Conservation (phyloP, 2,797 vertebrate species). For the Poeciliopsis gracilis region DNA sequence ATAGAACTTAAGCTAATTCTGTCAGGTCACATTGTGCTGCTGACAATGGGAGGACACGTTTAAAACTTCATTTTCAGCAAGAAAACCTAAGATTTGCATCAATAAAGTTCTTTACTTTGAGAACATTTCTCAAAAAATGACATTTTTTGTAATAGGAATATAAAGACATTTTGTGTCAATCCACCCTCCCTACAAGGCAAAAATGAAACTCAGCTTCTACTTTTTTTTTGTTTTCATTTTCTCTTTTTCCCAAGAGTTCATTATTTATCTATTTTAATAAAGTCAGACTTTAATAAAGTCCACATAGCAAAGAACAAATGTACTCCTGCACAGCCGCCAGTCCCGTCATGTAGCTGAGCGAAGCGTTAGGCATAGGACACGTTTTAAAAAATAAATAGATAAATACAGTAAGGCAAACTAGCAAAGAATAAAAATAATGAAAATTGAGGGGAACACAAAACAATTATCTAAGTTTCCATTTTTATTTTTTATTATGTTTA, state of each 20-base stretch:
- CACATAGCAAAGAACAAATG: background rate
- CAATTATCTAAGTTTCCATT: background rate
- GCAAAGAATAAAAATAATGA: background rate
- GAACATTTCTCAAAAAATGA: background rate
- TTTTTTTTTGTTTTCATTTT: background rate
- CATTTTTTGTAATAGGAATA: background rate
- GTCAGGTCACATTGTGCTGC: constrained; percentile 34
- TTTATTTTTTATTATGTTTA: background rate
- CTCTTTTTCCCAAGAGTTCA: background rate
- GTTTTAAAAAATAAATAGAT: background rate
- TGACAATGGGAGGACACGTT: constrained; percentile 42
- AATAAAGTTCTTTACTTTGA: background rate
- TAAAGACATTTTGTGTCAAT: background rate
- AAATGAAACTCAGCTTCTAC: background rate
- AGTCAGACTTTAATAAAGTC: background rate
- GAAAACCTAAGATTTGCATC: background rate
- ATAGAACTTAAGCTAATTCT: constrained; percentile 26
- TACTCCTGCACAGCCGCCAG: background rate
- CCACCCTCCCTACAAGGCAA: background rate
- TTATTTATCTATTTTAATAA: background rate
- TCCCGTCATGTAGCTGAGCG: background rate
- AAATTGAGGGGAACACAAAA: background rate
- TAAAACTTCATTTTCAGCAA: constrained; percentile 19
- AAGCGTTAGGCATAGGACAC: background rate
- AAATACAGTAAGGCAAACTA: background rate